Evolutionary conservation across 2,888 invertebrate species (phyloP).

Genomic region (Scaptomyza parva): DNA sequence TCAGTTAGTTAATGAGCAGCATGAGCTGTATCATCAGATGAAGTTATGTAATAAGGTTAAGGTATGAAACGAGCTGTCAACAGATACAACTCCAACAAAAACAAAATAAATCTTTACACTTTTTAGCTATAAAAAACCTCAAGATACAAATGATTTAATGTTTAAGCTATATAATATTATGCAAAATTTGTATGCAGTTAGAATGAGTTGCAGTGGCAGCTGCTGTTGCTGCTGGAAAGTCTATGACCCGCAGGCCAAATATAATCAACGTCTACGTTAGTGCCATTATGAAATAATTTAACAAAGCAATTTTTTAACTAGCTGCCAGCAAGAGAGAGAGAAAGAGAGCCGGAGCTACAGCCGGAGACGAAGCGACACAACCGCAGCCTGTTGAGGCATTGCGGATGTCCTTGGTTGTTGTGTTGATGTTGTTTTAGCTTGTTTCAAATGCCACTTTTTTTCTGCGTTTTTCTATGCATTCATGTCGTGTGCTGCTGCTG

Average conservation of each 20-base stretch:
- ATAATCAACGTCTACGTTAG: conserved; percentile 76
- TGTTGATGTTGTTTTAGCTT: conserved; percentile 32
- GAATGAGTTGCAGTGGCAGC: conserved; percentile 29
- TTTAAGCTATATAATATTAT: conserved; percentile 20
- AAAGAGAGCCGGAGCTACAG: background rate
- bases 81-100: conserved; percentile 5
- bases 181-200: conserved; percentile 49
- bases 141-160: background rate
- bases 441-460: conserved; percentile 54
- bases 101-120: background rate
- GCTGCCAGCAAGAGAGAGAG: conserved; percentile 25
- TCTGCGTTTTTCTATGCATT: conserved; percentile 72
- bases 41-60: conserved; percentile 6
- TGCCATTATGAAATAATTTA: conserved; percentile 80
- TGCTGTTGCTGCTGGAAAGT: conserved; percentile 71
- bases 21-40: conserved; percentile 3
- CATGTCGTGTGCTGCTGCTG: conserved; percentile 56
- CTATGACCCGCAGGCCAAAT: conserved; percentile 75
- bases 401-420: conserved; percentile 55
- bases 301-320: conserved; percentile 75
- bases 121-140: background rate
- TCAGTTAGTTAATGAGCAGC: conserved; percentile 68
- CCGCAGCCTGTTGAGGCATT: conserved; percentile 64
- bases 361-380: conserved; percentile 15
- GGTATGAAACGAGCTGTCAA: background rate